Conservation (phyloP, 1,140 invertebrate species). For the Cherax quadricarinatus region DNA sequence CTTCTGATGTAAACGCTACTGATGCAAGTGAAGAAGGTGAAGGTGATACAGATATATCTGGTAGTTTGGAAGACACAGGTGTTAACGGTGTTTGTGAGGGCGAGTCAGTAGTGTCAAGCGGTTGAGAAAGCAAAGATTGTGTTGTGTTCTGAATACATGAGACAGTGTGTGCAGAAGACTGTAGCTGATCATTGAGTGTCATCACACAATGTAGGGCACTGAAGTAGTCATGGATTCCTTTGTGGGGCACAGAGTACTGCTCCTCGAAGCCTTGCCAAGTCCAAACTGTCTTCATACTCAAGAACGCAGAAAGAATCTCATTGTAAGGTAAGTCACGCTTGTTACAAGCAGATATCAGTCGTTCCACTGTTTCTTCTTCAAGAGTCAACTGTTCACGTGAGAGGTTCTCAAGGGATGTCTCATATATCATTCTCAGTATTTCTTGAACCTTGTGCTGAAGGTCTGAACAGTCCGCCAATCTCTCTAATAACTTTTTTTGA, state of each 20-base stretch:
- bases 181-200: no score
- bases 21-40: no score
- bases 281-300: background rate
- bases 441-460: background rate
- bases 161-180: no score
- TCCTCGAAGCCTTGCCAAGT: background rate
- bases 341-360: background rate
- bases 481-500: background rate
- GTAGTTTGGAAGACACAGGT: no score
- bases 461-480: background rate
- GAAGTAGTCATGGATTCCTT: constrained; percentile 4
- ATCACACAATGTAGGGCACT: background rate
- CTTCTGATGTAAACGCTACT: no score
- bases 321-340: background rate
- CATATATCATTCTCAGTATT: background rate
- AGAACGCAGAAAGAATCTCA: constrained; percentile 3
- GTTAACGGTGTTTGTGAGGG: no score
- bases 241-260: background rate
- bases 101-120: no score
- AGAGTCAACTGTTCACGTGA: background rate
- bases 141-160: no score
- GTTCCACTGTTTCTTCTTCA: background rate
- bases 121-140: no score
- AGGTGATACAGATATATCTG: no score
- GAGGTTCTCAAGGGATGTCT: background rate